Conservation (phyloP, 1,140 invertebrate species). For the Chrysoperla carnea region DNA sequence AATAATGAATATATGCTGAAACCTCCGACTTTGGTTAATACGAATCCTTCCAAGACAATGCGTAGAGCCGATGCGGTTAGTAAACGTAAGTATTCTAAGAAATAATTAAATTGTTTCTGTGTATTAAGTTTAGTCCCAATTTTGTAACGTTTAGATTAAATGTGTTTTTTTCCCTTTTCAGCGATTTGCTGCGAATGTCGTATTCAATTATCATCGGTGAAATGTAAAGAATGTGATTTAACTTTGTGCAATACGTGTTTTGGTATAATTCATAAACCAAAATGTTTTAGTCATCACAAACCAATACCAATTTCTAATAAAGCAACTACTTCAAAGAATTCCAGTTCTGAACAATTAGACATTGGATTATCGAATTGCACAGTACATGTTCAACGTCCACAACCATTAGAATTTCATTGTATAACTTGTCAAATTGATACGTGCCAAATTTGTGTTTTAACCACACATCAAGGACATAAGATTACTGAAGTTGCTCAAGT, state of each 20-base stretch:
- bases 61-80: too few species aligned
- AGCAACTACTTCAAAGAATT: too few species aligned
- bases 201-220: background rate
- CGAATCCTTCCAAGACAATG: too few species aligned
- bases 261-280: background rate
- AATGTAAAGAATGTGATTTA: background rate
- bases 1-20: too few species aligned
- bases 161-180: too few species aligned
- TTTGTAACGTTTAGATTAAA: too few species aligned
- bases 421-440: slow-evolving; percentile 14
- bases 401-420: slow-evolving; percentile 18
- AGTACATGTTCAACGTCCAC: background rate
- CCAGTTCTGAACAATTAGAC: too few species aligned
- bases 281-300: background rate
- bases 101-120: too few species aligned
- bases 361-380: too few species aligned
- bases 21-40: too few species aligned
- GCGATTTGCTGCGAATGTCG: background rate
- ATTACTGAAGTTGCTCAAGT: slow-evolving; percentile 8
- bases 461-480: slow-evolving; percentile 17
- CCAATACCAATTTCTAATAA: background rate
- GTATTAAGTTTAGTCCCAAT: too few species aligned
- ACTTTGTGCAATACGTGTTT: background rate
- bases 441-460: slow-evolving; percentile 22
- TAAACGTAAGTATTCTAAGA: too few species aligned